Evolutionary conservation across 2,113 vertebrate genomes (phyloP), one percentile per base, ranked within the genome.

Genomic region (Corydoras sp.): DNA sequence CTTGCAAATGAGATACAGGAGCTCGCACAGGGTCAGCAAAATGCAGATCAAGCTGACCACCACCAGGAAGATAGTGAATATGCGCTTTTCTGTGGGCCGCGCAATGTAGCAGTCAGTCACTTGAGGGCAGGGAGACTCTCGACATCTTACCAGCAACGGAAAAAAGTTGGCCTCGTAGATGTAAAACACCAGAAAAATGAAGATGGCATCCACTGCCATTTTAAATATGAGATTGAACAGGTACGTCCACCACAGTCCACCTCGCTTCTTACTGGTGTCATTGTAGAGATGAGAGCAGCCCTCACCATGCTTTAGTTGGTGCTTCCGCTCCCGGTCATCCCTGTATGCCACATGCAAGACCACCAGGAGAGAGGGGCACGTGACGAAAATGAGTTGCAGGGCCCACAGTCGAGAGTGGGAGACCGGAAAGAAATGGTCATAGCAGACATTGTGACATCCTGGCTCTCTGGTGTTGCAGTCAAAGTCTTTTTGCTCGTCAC

Each of bases 161-260:
- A 95, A 92, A 72, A 83, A 90, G 10, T 91, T 92, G 56, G 81
- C 90, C 67, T 85, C 87, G 50, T 96, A 97, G 66, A 96, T 74
- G 6, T 55, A 85, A 74, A 91, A 89, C 77, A 96, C 90, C 72
- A 96, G 66, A 43, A 90, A 93, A 31, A 94, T 87, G 80, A 98
- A 98, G 11, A 85, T 11, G 0, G 63, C 0, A 0, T 98, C 95
- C 79, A 98, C 90, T 0, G 50, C 0, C 0, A 93, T 89, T 85
- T 95, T 96, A 81, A 93, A 91, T 31, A 94, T 0, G 58, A 98
- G 88, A 81, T 93, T 98, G 73, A 90, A 80, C 77, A 96, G 83
- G 8, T 97, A 96, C 0, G 95, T 98, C 94, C 95, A 98, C 95
- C 95, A 96, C 7, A 97, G 87, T 5, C 94, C 94, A 0, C 95